Percentiles rank a stretch among this genome's conserved stretches.
Evolutionary conservation across 2,888 invertebrate species (phyloP).

Genomic region (Leptinotarsa rubiginosa): DNA sequence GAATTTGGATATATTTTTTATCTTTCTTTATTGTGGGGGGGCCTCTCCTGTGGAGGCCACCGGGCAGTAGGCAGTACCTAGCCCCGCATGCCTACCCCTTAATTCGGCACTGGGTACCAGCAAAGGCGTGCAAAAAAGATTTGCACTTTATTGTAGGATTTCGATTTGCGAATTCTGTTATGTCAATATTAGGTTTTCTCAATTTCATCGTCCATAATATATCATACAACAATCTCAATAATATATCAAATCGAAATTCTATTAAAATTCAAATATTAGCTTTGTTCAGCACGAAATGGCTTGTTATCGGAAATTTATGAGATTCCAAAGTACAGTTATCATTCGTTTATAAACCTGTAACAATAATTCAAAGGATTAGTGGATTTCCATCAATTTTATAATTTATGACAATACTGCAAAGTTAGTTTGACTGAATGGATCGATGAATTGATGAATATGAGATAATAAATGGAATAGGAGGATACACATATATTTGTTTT

Average conservation of each 20-base stretch:
- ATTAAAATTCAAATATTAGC: conserved; percentile 4
- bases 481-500: neutral
- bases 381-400: conserved; percentile 13
- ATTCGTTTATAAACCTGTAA: conserved; percentile 13
- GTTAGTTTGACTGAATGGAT: neutral
- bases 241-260: conserved; percentile 8
- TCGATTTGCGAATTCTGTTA: too few relatives aligned
- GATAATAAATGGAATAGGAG: neutral
- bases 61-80: too few relatives aligned
- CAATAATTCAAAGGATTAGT: conserved; percentile 17
- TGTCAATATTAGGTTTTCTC: too few relatives aligned
- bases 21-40: too few relatives aligned
- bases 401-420: neutral
- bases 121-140: too few relatives aligned
- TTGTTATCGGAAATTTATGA: conserved; percentile 2
- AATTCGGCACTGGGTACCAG: too few relatives aligned
- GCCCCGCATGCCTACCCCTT: too few relatives aligned
- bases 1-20: too few relatives aligned
- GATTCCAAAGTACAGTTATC: neutral
- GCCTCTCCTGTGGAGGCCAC: too few relatives aligned
- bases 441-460: neutral
- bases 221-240: neutral
- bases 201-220: neutral
- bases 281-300: neutral
- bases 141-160: too few relatives aligned